These are phyloP conservation scores for Perca schrenkii DNA, from an alignment of 2,113 vertebrate genomes.

Conservation along the genomic window DNA sequence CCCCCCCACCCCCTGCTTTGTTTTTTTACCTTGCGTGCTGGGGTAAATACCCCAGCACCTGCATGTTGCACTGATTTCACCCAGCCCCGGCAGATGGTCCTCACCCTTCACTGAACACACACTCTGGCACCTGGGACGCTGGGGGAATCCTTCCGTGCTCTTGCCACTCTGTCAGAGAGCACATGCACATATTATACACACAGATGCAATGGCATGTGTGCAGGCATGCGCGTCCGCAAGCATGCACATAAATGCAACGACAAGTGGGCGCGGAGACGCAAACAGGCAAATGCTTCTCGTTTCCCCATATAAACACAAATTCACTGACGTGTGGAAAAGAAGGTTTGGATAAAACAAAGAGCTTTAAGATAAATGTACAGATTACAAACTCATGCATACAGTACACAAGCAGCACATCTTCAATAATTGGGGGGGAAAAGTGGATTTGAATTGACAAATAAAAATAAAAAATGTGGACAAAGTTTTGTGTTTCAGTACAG, in stretches of 20 bases:
- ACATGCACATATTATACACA: conserved; percentile 46
- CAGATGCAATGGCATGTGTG: conserved; percentile 50
- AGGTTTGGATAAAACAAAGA: neutral
- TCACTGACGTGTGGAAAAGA: neutral
- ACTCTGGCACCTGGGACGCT: conserved; percentile 77
- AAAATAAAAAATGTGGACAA: neutral
- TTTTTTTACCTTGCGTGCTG: conserved; percentile 65
- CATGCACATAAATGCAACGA: conserved; percentile 15
- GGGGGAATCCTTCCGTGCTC: conserved; percentile 72
- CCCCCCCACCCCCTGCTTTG: conserved; percentile 10
- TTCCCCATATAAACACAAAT: neutral
- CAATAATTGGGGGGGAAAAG: neutral
- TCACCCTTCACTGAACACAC: conserved; percentile 68
- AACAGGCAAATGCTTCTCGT: neutral
- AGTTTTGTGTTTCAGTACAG: neutral
- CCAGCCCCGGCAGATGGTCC: conserved; percentile 81
- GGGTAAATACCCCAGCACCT: conserved; percentile 79
- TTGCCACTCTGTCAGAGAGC: conserved; percentile 42
- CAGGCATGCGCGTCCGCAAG: conserved; percentile 13
- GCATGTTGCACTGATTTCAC: conserved; percentile 78
- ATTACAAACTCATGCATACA: too few species aligned
- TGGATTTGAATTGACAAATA: neutral
- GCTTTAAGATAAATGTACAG: neutral
- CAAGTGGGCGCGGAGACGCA: neutral
- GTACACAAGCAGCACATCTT: neutral